Evolutionary conservation across 2,888 invertebrate species (phyloP), one percentile per base, ranked within the genome.

Genomic region (Heteropelma amictum): DNA sequence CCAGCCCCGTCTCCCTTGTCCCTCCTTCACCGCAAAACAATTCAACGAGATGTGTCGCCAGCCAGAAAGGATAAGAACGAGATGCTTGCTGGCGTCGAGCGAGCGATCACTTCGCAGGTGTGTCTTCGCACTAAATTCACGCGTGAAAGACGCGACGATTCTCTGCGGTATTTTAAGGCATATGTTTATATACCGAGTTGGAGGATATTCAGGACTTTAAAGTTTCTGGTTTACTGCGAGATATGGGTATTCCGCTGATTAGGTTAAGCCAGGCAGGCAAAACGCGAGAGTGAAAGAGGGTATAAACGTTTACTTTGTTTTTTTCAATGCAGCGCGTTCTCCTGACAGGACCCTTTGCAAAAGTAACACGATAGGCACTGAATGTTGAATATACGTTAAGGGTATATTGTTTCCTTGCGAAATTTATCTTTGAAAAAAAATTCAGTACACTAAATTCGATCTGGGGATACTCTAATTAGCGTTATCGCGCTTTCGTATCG

Each of bases 51-150:
- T 21, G 42, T 42, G 56, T n/a, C n/a, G n/a, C n/a, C n/a, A n/a
- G 30, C 54, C 30, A 49, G 49, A 21, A 5, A 53, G 72, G 67
- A 72, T 72, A 72, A 72, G 67, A 54, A 72, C 71, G 61, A 47
- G 64, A n/a, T n/a, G 51, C 23, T 58, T 40, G 49, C 56, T 71
- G 71, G 61, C 35, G 61, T 61, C 61, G 35, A 35, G 21, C 51
- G 38, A 72, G 45, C 60, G 72, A 72, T 67, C 72, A 72, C 67
- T 67, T 72, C 38, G 72, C 67, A 72, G 65, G 67, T 72, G 72
- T 72, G 72, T 67, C 60, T 38, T 49, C 14, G 40, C 33, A 51
- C 60, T 67, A 72, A 72, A 67, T 72, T 72, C 60, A 38, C 45
- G 53, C 45, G 53, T 67, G 60, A 67, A 26, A 60, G 56, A 71